Evolutionary conservation across 2,888 invertebrate genomes (phyloP).

Genomic region (Ophonus ardosiacus): DNA sequence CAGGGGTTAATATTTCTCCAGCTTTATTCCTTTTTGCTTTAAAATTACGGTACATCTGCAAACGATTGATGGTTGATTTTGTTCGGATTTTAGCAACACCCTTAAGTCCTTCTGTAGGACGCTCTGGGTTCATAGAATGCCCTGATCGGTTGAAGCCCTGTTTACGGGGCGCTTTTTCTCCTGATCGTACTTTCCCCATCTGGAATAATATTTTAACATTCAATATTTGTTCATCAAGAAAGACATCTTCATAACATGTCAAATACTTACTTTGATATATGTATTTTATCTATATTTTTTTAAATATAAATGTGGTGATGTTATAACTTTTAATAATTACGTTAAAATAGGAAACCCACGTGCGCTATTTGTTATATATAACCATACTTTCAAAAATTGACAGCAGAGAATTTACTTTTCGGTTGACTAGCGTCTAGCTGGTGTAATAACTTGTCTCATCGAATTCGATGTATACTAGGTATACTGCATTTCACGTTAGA

Average conservation of each 20-base stretch:
- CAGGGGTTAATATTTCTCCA: slow-evolving; percentile 95
- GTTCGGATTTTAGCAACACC: slow-evolving; percentile 92
- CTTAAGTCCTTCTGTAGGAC: slow-evolving; percentile 86
- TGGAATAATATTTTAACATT: slow-evolving; percentile 54
- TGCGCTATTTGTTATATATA: not conserved
- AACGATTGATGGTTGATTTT: slow-evolving; percentile 94
- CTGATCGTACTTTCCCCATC: slow-evolving; percentile 88
- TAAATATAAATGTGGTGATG: not conserved
- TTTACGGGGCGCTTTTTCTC: slow-evolving; percentile 86
- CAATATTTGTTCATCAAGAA: not conserved
- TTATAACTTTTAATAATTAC: too few species aligned
- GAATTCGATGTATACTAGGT: too few species aligned
- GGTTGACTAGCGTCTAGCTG: not conserved
- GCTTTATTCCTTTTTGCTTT: slow-evolving; percentile 94
- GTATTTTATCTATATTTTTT: not conserved
- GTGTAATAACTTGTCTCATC: too few species aligned
- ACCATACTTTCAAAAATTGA: slow-evolving; percentile 5
- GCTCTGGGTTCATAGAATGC: slow-evolving; percentile 97
- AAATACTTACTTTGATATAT: not conserved
- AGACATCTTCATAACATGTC: not conserved
- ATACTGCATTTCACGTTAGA: too few species aligned
- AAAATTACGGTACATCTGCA: slow-evolving; percentile 99
- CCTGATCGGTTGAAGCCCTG: slow-evolving; percentile 91
- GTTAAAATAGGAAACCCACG: not conserved
- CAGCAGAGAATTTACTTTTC: slow-evolving; percentile 11